phyloP scores from a whole-genome alignment of 2,797 vertebrate species.

The Pseudochirops corinnae region DNA sequence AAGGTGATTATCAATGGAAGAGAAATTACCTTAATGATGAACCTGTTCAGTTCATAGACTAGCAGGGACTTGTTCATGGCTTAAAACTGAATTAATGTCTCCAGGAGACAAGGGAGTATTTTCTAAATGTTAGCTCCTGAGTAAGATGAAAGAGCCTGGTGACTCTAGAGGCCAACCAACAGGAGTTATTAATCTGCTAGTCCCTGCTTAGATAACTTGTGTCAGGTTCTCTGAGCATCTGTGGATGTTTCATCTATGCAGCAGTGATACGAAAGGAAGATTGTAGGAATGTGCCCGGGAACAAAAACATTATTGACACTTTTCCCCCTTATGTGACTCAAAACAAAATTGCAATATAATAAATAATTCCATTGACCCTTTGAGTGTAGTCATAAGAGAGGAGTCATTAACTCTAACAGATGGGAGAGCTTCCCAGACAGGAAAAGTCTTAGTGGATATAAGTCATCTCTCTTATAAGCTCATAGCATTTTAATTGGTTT shows the following conservation, averaged over 20 bases:
- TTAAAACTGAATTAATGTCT: slow-evolving; percentile 63
- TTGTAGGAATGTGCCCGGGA: slow-evolving; percentile 14
- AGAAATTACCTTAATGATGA: slow-evolving; percentile 73
- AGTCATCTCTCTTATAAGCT: neutral
- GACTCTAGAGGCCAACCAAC: neutral
- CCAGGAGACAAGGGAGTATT: slow-evolving; percentile 42
- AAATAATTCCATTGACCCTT: slow-evolving; percentile 11
- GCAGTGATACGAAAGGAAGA: slow-evolving; percentile 26
- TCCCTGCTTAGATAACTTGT: neutral
- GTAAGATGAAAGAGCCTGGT: slow-evolving; percentile 56
- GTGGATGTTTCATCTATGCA: slow-evolving; percentile 18
- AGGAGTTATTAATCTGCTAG: neutral
- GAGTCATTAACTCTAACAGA: neutral
- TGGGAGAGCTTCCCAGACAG: accelerated
- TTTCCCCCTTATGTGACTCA: slow-evolving; percentile 24
- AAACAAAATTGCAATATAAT: slow-evolving; percentile 37
- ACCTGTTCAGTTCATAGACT: slow-evolving; percentile 71
- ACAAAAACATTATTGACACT: slow-evolving; percentile 48
- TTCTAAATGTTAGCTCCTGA: slow-evolving; percentile 57
- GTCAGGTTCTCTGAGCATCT: slow-evolving; percentile 4
- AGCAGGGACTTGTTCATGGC: slow-evolving; percentile 49
- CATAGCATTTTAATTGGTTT: neutral
- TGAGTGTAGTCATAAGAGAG: neutral
- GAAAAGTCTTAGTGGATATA: neutral
- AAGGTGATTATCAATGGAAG: slow-evolving; percentile 72